A percentile compares a stretch with the other conserved stretches of the same genome.
Conservation (phyloP, 2,888 invertebrate genomes). For the Ichneumon xanthorius region DNA sequence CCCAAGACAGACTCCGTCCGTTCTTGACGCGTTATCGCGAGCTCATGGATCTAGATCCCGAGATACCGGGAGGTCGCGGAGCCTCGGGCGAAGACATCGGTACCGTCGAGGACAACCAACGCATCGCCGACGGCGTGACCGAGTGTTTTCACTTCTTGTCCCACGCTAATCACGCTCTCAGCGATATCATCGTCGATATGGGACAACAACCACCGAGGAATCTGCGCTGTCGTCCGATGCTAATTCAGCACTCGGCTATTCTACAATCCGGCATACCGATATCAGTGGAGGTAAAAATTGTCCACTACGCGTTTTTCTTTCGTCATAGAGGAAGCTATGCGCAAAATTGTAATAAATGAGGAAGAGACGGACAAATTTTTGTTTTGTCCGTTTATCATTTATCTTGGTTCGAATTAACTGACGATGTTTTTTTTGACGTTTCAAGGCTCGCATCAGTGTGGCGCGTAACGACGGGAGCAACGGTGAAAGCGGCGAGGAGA, state of each 20-base stretch:
- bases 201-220: slow-evolving; percentile 89
- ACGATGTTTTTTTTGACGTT: neutral
- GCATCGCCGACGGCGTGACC: slow-evolving; percentile 90
- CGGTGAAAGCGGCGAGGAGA: slow-evolving; percentile 55
- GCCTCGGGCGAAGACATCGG: slow-evolving; percentile 64
- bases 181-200: slow-evolving; percentile 93
- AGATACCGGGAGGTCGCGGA: slow-evolving; percentile 79
- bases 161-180: slow-evolving; percentile 95
- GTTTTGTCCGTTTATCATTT: too few species aligned
- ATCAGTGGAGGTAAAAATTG: slow-evolving; percentile 86
- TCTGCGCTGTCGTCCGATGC: slow-evolving; percentile 90
- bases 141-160: slow-evolving; percentile 94
- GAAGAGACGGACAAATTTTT: too few species aligned
- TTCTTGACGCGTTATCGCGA: slow-evolving; percentile 88
- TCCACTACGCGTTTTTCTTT: neutral
- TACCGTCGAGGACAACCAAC: slow-evolving; percentile 87
- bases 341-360: too few species aligned
- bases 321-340: neutral
- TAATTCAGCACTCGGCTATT: slow-evolving; percentile 89
- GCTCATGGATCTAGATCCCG: slow-evolving; percentile 88
- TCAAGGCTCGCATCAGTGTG: slow-evolving; percentile 61
- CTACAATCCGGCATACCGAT: slow-evolving; percentile 89
- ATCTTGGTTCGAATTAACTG: neutral
- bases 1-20: slow-evolving; percentile 88
- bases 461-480: slow-evolving; percentile 65